Conservation (phyloP, 2,888 invertebrate genomes). For the Coenonympha arcania region DNA sequence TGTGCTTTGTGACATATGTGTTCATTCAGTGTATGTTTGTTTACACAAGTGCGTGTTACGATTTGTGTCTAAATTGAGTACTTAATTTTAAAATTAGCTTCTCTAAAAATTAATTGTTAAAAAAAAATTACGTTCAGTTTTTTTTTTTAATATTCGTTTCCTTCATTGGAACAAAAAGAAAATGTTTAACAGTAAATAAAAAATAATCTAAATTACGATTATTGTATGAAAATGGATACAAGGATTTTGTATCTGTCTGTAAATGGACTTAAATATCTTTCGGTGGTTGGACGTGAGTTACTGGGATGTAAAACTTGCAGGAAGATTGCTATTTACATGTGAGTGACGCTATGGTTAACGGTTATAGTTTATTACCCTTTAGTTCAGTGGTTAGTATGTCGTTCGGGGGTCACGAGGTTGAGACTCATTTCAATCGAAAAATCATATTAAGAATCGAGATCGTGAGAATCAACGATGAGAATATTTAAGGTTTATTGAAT, state of each 20-base stretch:
- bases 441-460: too few species aligned
- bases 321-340: not conserved
- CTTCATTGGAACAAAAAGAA: too few species aligned
- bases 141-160: too few species aligned
- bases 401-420: too few species aligned
- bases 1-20: not conserved
- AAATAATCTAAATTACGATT: not conserved
- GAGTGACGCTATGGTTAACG: too few species aligned
- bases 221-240: not conserved
- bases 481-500: too few species aligned
- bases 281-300: not conserved
- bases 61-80: not conserved
- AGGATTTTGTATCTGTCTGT: not conserved
- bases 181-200: not conserved
- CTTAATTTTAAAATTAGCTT: not conserved
- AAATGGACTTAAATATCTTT: not conserved
- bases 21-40: constrained; percentile 1
- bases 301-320: not conserved
- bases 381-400: too few species aligned
- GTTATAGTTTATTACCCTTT: too few species aligned
- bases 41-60: not conserved
- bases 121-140: too few species aligned
- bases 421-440: too few species aligned
- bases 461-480: too few species aligned
- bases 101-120: too few species aligned